phyloP scores from a whole-genome alignment of 2,113 vertebrate species.

The Perca fluviatilis region DNA sequence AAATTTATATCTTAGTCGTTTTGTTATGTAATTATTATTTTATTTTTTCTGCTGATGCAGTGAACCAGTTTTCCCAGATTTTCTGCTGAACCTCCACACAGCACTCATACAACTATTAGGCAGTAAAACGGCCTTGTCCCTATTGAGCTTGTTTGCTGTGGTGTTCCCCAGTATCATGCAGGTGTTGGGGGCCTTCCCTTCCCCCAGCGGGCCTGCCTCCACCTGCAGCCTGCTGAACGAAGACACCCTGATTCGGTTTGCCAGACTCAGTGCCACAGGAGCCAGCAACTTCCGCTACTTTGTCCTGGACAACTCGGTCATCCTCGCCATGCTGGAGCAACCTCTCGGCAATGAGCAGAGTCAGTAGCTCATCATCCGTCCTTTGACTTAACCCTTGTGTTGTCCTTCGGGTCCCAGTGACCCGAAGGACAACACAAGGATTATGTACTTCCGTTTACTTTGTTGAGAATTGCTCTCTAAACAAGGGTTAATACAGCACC shows the following conservation, averaged over 20 bases:
- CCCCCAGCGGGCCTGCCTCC: slow-evolving; percentile 95
- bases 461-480: no score
- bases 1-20: neutral
- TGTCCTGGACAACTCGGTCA: slow-evolving; percentile 95
- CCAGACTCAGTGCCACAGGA: slow-evolving; percentile 91
- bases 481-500: no score
- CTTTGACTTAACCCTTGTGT: no score
- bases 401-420: no score
- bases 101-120: neutral
- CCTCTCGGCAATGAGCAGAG: slow-evolving; percentile 97
- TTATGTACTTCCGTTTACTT: no score
- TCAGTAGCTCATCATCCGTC: slow-evolving; percentile 78
- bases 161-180: slow-evolving; percentile 93
- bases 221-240: slow-evolving; percentile 97
- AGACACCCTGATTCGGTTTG: slow-evolving; percentile 93
- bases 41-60: slow-evolving; percentile 12
- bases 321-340: slow-evolving; percentile 96
- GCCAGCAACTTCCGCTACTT: slow-evolving; percentile 96
- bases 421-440: no score
- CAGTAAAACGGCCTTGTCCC: neutral
- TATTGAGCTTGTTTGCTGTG: slow-evolving; percentile 38
- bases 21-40: neutral
- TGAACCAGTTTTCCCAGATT: slow-evolving; percentile 1
- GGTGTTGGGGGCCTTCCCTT: slow-evolving; percentile 95
- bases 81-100: slow-evolving; percentile 2